phyloP scores from a whole-genome alignment of 2,797 vertebrate species.

The Poeciliopsis presidionis region DNA sequence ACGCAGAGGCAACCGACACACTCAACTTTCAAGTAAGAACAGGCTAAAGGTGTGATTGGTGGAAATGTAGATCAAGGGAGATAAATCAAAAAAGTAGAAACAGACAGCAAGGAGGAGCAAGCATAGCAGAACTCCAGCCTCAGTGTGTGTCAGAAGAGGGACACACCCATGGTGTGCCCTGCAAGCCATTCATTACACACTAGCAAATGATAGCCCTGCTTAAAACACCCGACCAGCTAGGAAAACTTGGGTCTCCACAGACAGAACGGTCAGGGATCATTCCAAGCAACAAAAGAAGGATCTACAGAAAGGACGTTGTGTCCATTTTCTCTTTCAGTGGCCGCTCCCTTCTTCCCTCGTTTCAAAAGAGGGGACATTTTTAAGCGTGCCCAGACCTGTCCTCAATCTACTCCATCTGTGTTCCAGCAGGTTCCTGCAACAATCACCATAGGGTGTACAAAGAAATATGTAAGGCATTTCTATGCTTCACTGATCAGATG shows the following conservation, averaged over 20 bases:
- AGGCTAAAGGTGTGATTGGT: conserved; percentile 57
- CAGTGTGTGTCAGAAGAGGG: conserved; percentile 71
- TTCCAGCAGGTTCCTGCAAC: conserved; percentile 56
- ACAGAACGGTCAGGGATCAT: conserved; percentile 29
- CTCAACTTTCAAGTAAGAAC: conserved; percentile 61
- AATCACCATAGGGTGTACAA: conserved; percentile 37
- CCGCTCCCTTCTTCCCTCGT: conserved; percentile 19
- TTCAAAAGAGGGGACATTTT: conserved; percentile 26
- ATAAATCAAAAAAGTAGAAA: conserved; percentile 8
- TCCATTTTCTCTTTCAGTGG: background rate
- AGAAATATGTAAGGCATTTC: conserved; percentile 54
- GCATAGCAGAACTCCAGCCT: conserved; percentile 65
- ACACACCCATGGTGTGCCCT: conserved; percentile 79
- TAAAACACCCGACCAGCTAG: conserved; percentile 65
- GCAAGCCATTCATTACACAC: conserved; percentile 80
- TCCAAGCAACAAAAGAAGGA: conserved; percentile 32
- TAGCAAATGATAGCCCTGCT: conserved; percentile 79
- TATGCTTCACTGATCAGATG: conserved; percentile 30
- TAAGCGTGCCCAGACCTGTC: conserved; percentile 57
- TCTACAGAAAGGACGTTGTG: conserved; percentile 1
- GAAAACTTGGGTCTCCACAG: conserved; percentile 47
- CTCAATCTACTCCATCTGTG: conserved; percentile 47
- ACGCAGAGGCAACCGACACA: background rate
- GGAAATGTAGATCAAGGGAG: conserved; percentile 1
- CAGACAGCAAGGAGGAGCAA: conserved; percentile 53